Conservation (phyloP, 2,888 invertebrate genomes). For the Digitonthophagus gazella region DNA sequence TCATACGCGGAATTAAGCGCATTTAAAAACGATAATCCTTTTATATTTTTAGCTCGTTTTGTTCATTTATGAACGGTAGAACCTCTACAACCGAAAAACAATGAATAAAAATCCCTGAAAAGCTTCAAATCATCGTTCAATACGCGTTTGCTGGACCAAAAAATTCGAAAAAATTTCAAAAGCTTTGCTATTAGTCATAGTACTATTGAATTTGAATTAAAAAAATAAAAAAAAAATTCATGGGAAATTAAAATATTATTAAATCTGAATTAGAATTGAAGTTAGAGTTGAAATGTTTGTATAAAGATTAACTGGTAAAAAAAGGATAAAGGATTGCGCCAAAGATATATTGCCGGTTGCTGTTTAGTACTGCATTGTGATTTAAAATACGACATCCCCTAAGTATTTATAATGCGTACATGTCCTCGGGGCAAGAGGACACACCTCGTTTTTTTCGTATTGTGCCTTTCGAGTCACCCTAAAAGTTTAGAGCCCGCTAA, state of each 20-base stretch:
- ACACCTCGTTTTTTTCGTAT: constrained; percentile 7
- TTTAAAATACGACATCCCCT: background rate
- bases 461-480: constrained; percentile 10
- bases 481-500: constrained; percentile 10
- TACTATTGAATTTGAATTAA: too few relatives aligned
- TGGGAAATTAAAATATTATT: too few relatives aligned
- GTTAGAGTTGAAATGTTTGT: too few relatives aligned
- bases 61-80: background rate
- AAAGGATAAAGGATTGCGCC: too few relatives aligned
- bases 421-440: background rate
- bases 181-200: too few relatives aligned
- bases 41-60: background rate
- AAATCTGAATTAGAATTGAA: too few relatives aligned
- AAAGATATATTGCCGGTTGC: background rate
- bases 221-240: too few relatives aligned
- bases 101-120: background rate
- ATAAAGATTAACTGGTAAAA: too few relatives aligned
- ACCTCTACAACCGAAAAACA: background rate
- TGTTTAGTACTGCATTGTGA: background rate
- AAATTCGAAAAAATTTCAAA: too few relatives aligned
- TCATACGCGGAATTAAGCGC: background rate
- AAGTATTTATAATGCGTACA: background rate
- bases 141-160: too few relatives aligned
- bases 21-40: background rate
- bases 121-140: too few relatives aligned